Evolutionary conservation across 1,140 invertebrate genomes (phyloP), one percentile per base, ranked within the genome.

Genomic region (Adelges cooleyi): DNA sequence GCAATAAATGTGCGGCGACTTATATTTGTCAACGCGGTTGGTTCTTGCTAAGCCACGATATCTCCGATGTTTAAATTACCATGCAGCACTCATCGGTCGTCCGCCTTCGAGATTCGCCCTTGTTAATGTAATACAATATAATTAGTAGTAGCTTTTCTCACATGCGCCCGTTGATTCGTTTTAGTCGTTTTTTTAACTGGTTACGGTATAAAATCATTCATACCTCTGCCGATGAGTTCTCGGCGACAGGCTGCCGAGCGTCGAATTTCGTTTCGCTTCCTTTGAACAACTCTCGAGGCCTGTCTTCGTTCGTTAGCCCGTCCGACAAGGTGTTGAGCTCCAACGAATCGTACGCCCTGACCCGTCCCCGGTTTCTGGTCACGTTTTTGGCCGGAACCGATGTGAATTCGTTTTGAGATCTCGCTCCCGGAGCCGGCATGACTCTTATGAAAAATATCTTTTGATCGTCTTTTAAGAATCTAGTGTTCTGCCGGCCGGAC

Each of bases 391-490:
- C 11, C 3, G 25, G n/a, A 27, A 2, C 18, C 15, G 54, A 20
- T 11, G 25, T 62, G 33, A 62, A 62, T 13, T 62, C 56, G 22
- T 48, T 62, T 48, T 48, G 56, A n/a, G 42, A 33, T 29, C 17
- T 18, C 8, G 23, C 56, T 1, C 46, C 42, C 20, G 25, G 40
- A 23, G 56, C 20, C 15, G 56, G 56, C 9, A 29, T 29, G 2
- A 62, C 25, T 62, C n/a, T 29, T 29, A 62, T 62, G 18, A 3
- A 62, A 15, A 62, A 62, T 33, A 62, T 46, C 33, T 46, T 62
- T 62, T 62, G 56, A 46, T 62, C 56, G 6, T 62, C 17, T 48
- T 48, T 62, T n/a, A 62, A 62, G 33, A 62, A 62, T 33, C 56
- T 62, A 9, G 56, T 46, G 27, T 62, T 62, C 6, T 62, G 42